phyloP scores from a whole-genome alignment of 2,113 vertebrate genomes.

The Xiphophorus hellerii region DNA sequence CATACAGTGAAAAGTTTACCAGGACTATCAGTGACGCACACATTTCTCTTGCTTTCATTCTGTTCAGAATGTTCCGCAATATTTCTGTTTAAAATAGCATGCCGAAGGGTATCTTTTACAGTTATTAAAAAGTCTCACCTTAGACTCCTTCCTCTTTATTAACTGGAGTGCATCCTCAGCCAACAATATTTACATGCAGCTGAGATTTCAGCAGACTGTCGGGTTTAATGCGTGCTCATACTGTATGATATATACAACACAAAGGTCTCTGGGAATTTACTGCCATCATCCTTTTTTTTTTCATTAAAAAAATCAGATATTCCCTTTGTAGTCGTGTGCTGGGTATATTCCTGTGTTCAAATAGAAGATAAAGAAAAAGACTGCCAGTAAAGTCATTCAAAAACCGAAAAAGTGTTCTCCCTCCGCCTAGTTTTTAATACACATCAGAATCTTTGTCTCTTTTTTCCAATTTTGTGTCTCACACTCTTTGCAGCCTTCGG shows the following conservation, averaged over 20 bases:
- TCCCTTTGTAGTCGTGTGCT: background rate
- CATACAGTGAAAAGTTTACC: constrained; percentile 9
- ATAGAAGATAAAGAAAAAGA: background rate
- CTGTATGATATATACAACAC: background rate
- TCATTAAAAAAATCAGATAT: constrained; percentile 2
- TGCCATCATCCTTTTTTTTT: background rate
- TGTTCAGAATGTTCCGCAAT: constrained; percentile 1
- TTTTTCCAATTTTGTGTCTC: constrained; percentile 32
- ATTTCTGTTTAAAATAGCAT: constrained; percentile 18
- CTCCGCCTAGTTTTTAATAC: background rate
- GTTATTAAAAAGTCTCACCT: constrained; percentile 46
- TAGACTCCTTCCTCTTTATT: constrained; percentile 21
- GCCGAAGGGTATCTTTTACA: constrained; percentile 32
- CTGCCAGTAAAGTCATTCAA: background rate
- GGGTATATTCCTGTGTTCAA: background rate
- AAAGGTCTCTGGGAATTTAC: constrained; percentile 9
- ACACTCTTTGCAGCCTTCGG: constrained; percentile 87
- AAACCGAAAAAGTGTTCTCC: constrained; percentile 11
- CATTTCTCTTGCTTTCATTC: constrained; percentile 4
- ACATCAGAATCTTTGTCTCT: constrained; percentile 3
- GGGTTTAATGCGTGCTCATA: constrained; percentile 1
- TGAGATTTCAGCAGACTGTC: constrained; percentile 1
- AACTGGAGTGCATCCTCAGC: constrained; percentile 13
- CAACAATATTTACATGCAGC: constrained; percentile 22
- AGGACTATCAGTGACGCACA: constrained; percentile 9